Evolutionary conservation across 1,140 invertebrate species (phyloP).

Genomic region (Drosophila melanica): DNA sequence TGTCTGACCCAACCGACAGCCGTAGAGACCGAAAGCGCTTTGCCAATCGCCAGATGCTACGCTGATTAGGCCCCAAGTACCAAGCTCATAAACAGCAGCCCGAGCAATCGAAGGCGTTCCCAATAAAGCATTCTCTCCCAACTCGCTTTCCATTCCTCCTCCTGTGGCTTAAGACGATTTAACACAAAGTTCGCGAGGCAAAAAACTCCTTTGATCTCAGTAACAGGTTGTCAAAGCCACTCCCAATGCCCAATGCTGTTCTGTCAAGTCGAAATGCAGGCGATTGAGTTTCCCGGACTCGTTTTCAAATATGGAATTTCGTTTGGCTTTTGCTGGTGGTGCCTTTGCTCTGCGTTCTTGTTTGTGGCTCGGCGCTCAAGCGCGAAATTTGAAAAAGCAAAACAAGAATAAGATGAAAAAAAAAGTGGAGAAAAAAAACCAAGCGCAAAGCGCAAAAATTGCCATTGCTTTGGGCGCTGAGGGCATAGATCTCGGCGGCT

Average conservation of each 20-base stretch:
- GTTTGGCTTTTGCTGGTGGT: slow-evolving; percentile 21
- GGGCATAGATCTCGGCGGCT: slow-evolving; percentile 26
- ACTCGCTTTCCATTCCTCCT: not conserved
- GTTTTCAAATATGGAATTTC: not conserved
- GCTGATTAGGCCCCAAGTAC: slow-evolving; percentile 59
- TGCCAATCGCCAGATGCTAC: slow-evolving; percentile 62
- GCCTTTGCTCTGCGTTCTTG: slow-evolving; percentile 27
- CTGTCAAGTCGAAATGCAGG: not conserved
- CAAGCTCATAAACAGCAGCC: slow-evolving; percentile 31
- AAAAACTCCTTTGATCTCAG: not conserved
- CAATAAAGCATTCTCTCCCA: slow-evolving; percentile 4
- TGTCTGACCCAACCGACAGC: slow-evolving; percentile 72
- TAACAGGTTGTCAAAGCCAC: slow-evolving; percentile 3
- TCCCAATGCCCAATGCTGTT: slow-evolving; percentile 8
- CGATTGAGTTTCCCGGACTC: slow-evolving; percentile 26
- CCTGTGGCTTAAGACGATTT: slow-evolving; percentile 5
- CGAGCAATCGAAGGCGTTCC: slow-evolving; percentile 37
- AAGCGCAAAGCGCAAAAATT: slow-evolving; percentile 34
- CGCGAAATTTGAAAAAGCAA: slow-evolving; percentile 49
- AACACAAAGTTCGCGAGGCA: not conserved
- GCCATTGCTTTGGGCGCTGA: slow-evolving; percentile 29
- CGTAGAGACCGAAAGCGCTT: slow-evolving; percentile 47
- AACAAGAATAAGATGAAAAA: slow-evolving; percentile 5
- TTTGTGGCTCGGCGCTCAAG: slow-evolving; percentile 43
- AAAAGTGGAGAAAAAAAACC: slow-evolving; percentile 22